A percentile compares a stretch with the other conserved stretches of the same genome.
These are phyloP conservation scores for Porphyrio hochstetteri DNA, from an alignment of 2,113 vertebrate species.

Conservation along the genomic window DNA sequence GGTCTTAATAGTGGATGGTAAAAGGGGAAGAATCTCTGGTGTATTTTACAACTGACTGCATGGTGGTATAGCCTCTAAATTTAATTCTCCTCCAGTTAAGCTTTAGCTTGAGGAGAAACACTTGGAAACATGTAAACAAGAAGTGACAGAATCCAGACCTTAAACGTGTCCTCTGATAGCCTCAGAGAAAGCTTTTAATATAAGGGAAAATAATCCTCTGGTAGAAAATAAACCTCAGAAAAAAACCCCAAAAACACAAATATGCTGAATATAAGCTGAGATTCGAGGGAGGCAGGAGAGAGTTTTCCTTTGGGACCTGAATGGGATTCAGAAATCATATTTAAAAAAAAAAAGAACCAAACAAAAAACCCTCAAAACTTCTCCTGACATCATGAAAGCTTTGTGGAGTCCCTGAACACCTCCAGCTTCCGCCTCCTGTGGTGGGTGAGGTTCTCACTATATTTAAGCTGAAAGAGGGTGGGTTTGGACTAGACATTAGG, in stretches of 20 bases:
- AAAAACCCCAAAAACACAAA: neutral
- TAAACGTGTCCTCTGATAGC: neutral
- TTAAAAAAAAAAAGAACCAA: neutral
- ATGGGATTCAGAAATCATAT: neutral
- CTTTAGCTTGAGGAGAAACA: neutral
- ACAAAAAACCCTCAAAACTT: neutral
- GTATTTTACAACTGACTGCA: neutral
- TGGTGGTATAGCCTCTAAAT: neutral
- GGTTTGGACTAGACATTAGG: too few relatives aligned
- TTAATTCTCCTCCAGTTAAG: slow-evolving; percentile 9
- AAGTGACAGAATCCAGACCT: slow-evolving; percentile 15
- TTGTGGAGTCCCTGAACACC: neutral
- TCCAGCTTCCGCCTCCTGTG: neutral
- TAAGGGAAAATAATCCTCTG: neutral
- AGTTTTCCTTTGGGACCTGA: neutral
- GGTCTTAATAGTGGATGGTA: neutral
- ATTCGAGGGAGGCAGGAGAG: neutral
- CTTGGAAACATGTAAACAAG: neutral
- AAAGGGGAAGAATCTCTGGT: neutral
- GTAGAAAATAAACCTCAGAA: neutral
- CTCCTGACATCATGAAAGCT: neutral
- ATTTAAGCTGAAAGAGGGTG: too few relatives aligned
- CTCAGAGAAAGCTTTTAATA: slow-evolving; percentile 2
- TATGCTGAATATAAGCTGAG: neutral
- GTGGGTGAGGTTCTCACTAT: neutral